Percentiles rank a stretch among this genome's conserved stretches.
phyloP scores from a whole-genome alignment of 2,888 invertebrate species.

The Habroteleia sp. region DNA sequence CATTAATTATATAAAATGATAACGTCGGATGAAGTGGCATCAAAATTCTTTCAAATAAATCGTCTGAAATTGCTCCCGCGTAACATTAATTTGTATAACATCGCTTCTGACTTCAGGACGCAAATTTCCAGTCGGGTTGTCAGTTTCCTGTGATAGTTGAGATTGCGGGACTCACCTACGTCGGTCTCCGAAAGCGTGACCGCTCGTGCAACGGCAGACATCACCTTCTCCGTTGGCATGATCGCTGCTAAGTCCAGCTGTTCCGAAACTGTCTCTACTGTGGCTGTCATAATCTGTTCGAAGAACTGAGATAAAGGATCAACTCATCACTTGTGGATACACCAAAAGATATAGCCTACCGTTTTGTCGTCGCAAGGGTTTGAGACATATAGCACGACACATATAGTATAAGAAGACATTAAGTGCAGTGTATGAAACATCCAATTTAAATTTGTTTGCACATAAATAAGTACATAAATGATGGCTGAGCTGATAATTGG shows the following conservation, averaged over 20 bases:
- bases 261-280: conserved; percentile 96
- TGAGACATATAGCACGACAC: conserved; percentile 67
- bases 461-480: conserved; percentile 26
- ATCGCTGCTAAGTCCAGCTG: conserved; percentile 94
- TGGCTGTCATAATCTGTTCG: conserved; percentile 94
- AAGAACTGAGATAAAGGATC: conserved; percentile 81
- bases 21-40: no score
- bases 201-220: conserved; percentile 91
- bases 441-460: conserved; percentile 31
- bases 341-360: conserved; percentile 74
- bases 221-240: conserved; percentile 88
- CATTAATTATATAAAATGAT: no score
- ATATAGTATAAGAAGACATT: conserved; percentile 65
- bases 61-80: conserved; percentile 22
- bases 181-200: conserved; percentile 94
- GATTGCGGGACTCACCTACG: conserved; percentile 84
- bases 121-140: conserved; percentile 11
- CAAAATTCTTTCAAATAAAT: conserved; percentile 40
- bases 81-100: conserved; percentile 45
- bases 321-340: conserved; percentile 73
- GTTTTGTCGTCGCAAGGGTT: conserved; percentile 69
- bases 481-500: background rate
- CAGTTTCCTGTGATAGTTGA: background rate
- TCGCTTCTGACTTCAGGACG: conserved; percentile 37
- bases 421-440: conserved; percentile 62